A percentile compares a stretch with the other conserved stretches of the same genome.
These are phyloP conservation scores for Pyrrhia umbra DNA, from an alignment of 2,888 invertebrate species.

Conservation along the genomic window DNA sequence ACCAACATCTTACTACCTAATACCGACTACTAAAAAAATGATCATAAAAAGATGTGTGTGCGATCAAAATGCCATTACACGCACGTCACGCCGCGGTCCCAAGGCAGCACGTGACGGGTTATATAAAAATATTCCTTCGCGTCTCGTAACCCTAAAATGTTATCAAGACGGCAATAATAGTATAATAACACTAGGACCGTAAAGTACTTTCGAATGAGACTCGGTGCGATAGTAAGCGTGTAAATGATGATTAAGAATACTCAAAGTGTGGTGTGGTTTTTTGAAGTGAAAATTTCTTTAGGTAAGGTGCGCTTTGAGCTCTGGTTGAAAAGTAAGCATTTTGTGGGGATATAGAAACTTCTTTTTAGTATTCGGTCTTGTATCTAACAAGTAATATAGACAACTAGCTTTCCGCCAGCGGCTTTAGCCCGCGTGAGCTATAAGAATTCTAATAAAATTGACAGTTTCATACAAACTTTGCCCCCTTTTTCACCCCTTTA, in stretches of 20 bases:
- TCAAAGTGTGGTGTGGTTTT: not conserved
- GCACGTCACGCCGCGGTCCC: conserved; percentile 19
- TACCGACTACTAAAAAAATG: conserved; percentile 2
- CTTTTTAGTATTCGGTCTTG: no score
- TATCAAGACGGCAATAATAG: conserved; percentile 40
- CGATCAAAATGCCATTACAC: conserved; percentile 40
- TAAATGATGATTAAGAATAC: not conserved
- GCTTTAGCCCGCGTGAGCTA: no score
- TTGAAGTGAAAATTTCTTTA: not conserved
- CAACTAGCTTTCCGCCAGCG: no score
- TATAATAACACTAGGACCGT: conserved; percentile 39
- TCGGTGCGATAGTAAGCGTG: conserved; percentile 11
- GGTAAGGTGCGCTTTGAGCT: no score
- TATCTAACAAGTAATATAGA: no score
- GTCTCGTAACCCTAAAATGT: conserved; percentile 33
- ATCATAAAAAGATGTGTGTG: conserved; percentile 13
- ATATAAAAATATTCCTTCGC: conserved; percentile 23
- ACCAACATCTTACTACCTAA: not conserved
- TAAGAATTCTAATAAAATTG: no score
- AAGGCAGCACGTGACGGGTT: conserved; percentile 28
- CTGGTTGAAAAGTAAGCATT: no score
- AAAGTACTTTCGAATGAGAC: conserved; percentile 32
- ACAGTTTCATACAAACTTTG: no score
- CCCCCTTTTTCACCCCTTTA: no score
- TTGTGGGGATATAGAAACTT: no score